A percentile compares a stretch with the other conserved stretches of the same genome.
Conservation (phyloP, 1,140 invertebrate genomes). For the Pentalonia nigronervosa region DNA sequence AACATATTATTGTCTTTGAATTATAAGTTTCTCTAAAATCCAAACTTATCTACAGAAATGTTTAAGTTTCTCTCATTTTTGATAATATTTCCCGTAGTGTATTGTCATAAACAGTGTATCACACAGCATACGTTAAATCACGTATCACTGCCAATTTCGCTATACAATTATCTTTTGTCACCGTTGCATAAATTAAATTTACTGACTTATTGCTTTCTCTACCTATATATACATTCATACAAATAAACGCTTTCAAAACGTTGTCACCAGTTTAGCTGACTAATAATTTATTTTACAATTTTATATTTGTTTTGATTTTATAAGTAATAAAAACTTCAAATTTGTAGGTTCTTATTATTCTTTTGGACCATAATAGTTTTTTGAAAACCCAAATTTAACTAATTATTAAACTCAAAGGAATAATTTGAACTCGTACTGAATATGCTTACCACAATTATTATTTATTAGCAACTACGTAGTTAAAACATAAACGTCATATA, state of each 20-base stretch:
- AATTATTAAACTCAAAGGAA: neutral
- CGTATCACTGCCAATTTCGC: conserved; percentile 33
- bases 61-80: conserved; percentile 38
- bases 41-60: neutral
- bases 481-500: neutral
- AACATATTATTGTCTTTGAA: neutral
- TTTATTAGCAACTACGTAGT: neutral
- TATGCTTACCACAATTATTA: neutral
- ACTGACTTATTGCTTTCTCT: conserved; percentile 48
- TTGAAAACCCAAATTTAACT: neutral
- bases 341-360: neutral
- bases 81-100: conserved; percentile 34
- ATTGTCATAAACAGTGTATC: conserved; percentile 27
- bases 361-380: neutral
- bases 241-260: conserved; percentile 20
- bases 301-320: neutral
- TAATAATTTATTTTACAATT: neutral
- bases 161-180: conserved; percentile 47
- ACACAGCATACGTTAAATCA: conserved; percentile 7
- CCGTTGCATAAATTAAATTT: conserved; percentile 49
- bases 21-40: conserved; percentile 6
- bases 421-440: neutral
- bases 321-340: neutral
- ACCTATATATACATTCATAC: neutral
- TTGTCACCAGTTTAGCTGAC: neutral